Percentiles rank a stretch among this genome's conserved stretches.
phyloP scores from a whole-genome alignment of 1,140 invertebrate genomes.

The Leptoteleia sp. region DNA sequence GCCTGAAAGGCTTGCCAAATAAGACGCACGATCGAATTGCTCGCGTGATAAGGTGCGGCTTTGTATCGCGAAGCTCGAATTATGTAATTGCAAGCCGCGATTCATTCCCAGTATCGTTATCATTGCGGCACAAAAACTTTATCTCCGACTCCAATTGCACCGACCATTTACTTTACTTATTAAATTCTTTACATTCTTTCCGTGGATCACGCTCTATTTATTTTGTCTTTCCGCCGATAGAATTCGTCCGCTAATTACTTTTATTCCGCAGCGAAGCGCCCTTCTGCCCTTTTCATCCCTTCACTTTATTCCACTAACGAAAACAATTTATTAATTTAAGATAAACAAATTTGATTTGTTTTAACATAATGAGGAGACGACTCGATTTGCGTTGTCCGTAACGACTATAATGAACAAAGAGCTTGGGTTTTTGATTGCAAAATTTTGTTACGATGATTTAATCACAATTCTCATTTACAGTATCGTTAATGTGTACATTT shows the following conservation, averaged over 20 bases:
- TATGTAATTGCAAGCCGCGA: slow-evolving; percentile 36
- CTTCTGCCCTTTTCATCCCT: not conserved
- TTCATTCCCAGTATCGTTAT: slow-evolving; percentile 39
- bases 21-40: slow-evolving; percentile 9
- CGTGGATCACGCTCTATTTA: slow-evolving; percentile 29
- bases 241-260: slow-evolving; percentile 38
- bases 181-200: slow-evolving; percentile 39
- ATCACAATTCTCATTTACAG: slow-evolving; percentile 32
- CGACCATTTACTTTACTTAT: slow-evolving; percentile 38
- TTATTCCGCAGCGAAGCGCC: slow-evolving; percentile 1
- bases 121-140: slow-evolving; percentile 27
- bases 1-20: not conserved
- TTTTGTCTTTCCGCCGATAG: slow-evolving; percentile 24
- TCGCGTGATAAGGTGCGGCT: slow-evolving; percentile 29
- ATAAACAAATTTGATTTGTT: no score
- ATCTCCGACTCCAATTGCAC: slow-evolving; percentile 15
- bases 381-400: slow-evolving; percentile 5
- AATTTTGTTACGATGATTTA: slow-evolving; percentile 32
- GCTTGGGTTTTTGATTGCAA: slow-evolving; percentile 18
- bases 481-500: slow-evolving; percentile 31
- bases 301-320: not conserved
- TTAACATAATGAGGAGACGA: slow-evolving; percentile 1
- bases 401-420: slow-evolving; percentile 5
- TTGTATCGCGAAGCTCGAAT: slow-evolving; percentile 21
- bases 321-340: slow-evolving; percentile 13